Conservation (phyloP, 2,113 vertebrate species). For the Pao palembangensis region DNA sequence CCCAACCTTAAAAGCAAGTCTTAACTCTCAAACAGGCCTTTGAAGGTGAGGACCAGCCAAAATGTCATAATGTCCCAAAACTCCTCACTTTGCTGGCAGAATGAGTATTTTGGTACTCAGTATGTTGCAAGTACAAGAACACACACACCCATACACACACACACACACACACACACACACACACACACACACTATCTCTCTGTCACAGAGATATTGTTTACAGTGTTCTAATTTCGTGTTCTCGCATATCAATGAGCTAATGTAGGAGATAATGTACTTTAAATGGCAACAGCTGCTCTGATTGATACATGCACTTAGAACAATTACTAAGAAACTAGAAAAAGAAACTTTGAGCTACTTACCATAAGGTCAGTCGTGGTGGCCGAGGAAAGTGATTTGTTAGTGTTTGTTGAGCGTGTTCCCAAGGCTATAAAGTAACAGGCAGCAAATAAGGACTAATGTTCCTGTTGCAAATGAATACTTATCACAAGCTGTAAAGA, state of each 20-base stretch:
- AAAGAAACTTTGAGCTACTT: constrained; percentile 63
- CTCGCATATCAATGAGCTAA: constrained; percentile 69
- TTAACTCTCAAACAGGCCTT: no score
- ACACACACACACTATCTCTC: no score
- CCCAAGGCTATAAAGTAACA: constrained; percentile 64
- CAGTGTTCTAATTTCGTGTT: constrained; percentile 55
- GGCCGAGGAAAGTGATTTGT: constrained; percentile 63
- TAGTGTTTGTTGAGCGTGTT: constrained; percentile 65
- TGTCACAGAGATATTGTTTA: constrained; percentile 49
- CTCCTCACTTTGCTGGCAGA: no score
- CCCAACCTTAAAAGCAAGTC: no score
- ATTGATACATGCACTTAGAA: constrained; percentile 76
- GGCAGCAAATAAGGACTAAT: constrained; percentile 70
- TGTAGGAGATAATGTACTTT: constrained; percentile 75
- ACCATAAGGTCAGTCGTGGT: constrained; percentile 37
- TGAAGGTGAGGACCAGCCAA: no score
- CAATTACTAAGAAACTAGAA: constrained; percentile 73
- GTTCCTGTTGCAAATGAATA: constrained; percentile 58
- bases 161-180: no score
- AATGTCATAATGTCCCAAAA: no score
- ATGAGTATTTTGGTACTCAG: no score
- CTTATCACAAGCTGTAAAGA: constrained; percentile 55
- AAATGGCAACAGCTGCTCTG: constrained; percentile 70
- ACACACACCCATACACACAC: no score
- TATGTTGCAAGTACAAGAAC: no score